Evolutionary conservation across 2,797 vertebrate genomes (phyloP).

Genomic region (Poecile montanus): DNA sequence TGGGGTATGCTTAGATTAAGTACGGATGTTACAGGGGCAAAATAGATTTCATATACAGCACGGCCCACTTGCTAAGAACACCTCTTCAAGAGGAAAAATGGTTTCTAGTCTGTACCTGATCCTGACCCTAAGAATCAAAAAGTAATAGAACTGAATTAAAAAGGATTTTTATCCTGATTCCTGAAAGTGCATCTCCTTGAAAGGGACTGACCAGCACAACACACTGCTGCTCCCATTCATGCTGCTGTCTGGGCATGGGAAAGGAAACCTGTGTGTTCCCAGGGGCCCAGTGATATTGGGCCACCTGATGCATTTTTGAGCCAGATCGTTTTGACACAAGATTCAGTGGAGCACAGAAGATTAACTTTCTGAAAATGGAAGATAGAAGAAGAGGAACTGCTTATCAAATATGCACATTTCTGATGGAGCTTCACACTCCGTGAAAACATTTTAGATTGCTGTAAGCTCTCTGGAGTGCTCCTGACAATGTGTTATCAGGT

Average conservation of each 20-base stretch:
- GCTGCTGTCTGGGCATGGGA: neutral
- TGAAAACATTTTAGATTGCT: constrained; percentile 85
- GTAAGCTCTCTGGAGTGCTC: constrained; percentile 77
- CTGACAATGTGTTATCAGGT: constrained; percentile 89
- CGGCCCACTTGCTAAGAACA: neutral
- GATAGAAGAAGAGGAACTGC: constrained; percentile 69
- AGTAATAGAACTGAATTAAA: neutral
- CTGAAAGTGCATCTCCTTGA: neutral
- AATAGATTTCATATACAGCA: neutral
- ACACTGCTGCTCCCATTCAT: neutral
- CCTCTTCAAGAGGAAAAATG: neutral
- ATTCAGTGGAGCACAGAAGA: constrained; percentile 70
- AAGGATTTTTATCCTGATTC: neutral
- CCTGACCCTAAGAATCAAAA: neutral
- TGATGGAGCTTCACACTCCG: constrained; percentile 78
- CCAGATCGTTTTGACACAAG: constrained; percentile 14
- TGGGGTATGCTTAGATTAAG: neutral
- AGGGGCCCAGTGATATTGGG: neutral
- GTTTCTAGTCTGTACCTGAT: neutral
- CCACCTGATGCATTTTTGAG: constrained; percentile 50
- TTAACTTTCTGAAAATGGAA: constrained; percentile 80
- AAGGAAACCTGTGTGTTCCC: neutral
- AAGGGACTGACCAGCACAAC: neutral
- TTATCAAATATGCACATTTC: constrained; percentile 84
- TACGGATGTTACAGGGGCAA: rapidly evolving